Percentiles rank a stretch among this genome's conserved stretches.
Evolutionary conservation across 2,888 invertebrate genomes (phyloP).

Genomic region (Lissonota sp.): DNA sequence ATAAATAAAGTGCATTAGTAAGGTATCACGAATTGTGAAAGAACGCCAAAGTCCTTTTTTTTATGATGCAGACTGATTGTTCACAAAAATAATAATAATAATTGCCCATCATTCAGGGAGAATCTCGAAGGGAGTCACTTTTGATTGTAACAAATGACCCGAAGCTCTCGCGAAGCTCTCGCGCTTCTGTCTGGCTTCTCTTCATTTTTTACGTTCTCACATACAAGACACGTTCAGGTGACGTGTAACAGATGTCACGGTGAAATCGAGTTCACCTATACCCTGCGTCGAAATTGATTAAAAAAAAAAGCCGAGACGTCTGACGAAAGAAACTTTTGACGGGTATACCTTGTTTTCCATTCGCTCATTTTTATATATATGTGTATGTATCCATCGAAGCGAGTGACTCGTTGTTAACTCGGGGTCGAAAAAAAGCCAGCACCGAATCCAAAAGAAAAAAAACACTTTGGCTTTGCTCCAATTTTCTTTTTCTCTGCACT

Average conservation of each 20-base stretch:
- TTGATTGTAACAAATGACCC: conserved; percentile 42
- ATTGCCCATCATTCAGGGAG: background rate
- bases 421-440: background rate
- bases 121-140: conserved; percentile 36
- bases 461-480: conserved; percentile 21
- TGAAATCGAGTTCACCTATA: conserved; percentile 51
- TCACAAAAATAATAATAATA: conserved; percentile 1
- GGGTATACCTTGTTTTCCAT: too few species aligned
- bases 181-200: conserved; percentile 46
- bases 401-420: conserved; percentile 28
- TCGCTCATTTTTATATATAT: background rate
- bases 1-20: too few species aligned
- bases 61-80: background rate
- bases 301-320: conserved; percentile 7
- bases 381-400: background rate
- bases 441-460: background rate
- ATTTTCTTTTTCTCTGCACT: conserved; percentile 2
- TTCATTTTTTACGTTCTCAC: conserved; percentile 12
- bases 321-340: conserved; percentile 18
- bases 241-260: conserved; percentile 37
- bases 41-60: too few species aligned
- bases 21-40: too few species aligned
- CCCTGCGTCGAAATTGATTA: background rate
- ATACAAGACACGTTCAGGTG: conserved; percentile 13
- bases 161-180: conserved; percentile 3